Conservation (phyloP, 2,113 vertebrate genomes). For the Melanostigma gelatinosum region DNA sequence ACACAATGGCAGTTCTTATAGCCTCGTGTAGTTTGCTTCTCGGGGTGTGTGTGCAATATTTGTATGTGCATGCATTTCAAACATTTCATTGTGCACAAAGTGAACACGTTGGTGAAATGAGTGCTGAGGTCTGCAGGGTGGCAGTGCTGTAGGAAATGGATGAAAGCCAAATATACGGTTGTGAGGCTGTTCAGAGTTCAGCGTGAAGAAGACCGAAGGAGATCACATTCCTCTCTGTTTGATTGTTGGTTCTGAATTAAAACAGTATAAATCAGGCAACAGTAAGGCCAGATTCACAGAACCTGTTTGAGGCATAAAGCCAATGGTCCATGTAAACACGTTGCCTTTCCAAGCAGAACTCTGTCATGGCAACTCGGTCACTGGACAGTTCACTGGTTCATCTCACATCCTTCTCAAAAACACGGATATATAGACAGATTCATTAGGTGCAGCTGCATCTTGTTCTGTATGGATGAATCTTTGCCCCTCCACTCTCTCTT, state of each 20-base stretch:
- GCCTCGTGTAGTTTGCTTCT: constrained; percentile 55
- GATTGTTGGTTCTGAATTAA: neutral
- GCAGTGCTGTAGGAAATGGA: constrained; percentile 26
- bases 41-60: constrained; percentile 32
- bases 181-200: constrained; percentile 1
- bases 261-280: constrained; percentile 5
- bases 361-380: constrained; percentile 27
- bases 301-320: constrained; percentile 17
- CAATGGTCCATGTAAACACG: constrained; percentile 42
- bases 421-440: constrained; percentile 3
- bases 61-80: constrained; percentile 50
- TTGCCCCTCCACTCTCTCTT: neutral
- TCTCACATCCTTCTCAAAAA: constrained; percentile 11
- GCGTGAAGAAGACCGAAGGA: neutral
- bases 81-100: constrained; percentile 52
- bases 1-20: constrained; percentile 46
- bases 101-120: constrained; percentile 52
- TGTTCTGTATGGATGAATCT: constrained; percentile 14
- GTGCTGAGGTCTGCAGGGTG: constrained; percentile 64
- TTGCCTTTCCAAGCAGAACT: constrained; percentile 15
- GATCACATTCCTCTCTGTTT: neutral
- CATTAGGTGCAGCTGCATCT: constrained; percentile 5
- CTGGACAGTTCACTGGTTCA: constrained; percentile 35
- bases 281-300: neutral
- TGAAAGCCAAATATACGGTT: constrained; percentile 15